Evolutionary conservation across 2,888 invertebrate genomes (phyloP).

Genomic region (Lepas anatifera): DNA sequence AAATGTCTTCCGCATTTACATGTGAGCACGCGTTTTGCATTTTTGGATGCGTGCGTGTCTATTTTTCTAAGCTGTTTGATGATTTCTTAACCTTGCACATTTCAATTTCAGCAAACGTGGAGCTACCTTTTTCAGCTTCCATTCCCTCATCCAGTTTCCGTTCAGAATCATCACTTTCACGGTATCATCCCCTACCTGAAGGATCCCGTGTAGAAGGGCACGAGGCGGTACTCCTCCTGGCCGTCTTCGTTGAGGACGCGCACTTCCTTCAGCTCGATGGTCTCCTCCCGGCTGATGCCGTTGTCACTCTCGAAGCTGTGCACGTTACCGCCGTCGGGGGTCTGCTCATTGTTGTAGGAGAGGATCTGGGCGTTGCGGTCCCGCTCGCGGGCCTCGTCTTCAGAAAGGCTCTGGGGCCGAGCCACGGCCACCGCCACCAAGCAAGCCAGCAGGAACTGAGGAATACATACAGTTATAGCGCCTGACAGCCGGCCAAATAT

Average conservation of each 20-base stretch:
- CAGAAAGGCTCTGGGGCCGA: slow-evolving; percentile 10
- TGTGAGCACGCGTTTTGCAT: too few species aligned
- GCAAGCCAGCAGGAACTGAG: slow-evolving; percentile 16
- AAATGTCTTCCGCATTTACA: too few species aligned
- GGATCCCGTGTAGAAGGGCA: slow-evolving; percentile 2
- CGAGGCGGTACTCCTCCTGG: slow-evolving; percentile 14
- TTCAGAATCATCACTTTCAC: too few species aligned
- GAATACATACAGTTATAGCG: too few species aligned
- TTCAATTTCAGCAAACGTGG: too few species aligned
- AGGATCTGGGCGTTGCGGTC: neutral
- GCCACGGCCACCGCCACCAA: slow-evolving; percentile 17
- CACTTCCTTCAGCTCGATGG: neutral
- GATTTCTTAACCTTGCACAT: too few species aligned
- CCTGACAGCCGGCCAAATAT: too few species aligned
- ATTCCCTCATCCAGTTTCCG: too few species aligned
- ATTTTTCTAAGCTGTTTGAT: too few species aligned
- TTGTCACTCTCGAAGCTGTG: slow-evolving; percentile 15
- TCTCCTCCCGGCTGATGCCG: slow-evolving; percentile 4
- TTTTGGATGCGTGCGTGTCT: too few species aligned
- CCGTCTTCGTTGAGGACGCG: slow-evolving; percentile 13
- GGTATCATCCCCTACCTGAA: slow-evolving; percentile 13
- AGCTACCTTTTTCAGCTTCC: too few species aligned
- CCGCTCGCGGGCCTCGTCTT: slow-evolving; percentile 14
- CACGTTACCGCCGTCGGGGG: slow-evolving; percentile 15
- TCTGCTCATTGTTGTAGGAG: neutral